Conservation (phyloP, 2,113 vertebrate species). For the Marmota monax region DNA sequence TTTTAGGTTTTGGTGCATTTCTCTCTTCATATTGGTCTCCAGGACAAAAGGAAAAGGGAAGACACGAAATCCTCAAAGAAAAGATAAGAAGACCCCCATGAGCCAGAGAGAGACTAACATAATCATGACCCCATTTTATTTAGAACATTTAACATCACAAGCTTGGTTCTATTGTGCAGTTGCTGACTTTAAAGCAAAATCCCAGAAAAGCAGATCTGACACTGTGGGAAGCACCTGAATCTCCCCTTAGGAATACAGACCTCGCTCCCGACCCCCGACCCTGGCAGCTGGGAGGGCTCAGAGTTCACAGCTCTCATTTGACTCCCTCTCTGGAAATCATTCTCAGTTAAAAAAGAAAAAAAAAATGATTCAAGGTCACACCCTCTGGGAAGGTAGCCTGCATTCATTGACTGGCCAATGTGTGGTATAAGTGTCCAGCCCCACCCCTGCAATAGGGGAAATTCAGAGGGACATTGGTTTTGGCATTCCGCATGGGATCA, state of each 20-base stretch:
- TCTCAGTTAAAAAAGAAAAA: neutral
- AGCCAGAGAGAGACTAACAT: neutral
- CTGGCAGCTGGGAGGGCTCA: accelerated
- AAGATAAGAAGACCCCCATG: neutral
- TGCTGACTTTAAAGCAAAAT: neutral
- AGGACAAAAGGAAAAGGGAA: neutral
- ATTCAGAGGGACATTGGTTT: neutral
- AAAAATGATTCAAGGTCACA: neutral
- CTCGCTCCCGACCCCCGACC: neutral
- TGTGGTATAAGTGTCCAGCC: neutral
- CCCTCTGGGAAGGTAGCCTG: neutral
- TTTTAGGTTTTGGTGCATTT: neutral
- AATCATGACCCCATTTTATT: neutral
- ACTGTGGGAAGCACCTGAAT: neutral
- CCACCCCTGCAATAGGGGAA: neutral
- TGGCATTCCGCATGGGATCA: neutral
- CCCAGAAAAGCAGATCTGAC: neutral
- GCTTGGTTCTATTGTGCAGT: neutral
- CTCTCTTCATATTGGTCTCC: neutral
- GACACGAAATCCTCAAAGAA: neutral
- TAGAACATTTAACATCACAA: neutral
- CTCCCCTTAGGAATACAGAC: too few relatives aligned
- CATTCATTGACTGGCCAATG: neutral
- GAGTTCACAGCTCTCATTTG: neutral
- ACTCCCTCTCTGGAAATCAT: neutral